These are phyloP conservation scores for Camelus bactrianus DNA, from an alignment of 2,113 vertebrate species.

Conservation along the genomic window DNA sequence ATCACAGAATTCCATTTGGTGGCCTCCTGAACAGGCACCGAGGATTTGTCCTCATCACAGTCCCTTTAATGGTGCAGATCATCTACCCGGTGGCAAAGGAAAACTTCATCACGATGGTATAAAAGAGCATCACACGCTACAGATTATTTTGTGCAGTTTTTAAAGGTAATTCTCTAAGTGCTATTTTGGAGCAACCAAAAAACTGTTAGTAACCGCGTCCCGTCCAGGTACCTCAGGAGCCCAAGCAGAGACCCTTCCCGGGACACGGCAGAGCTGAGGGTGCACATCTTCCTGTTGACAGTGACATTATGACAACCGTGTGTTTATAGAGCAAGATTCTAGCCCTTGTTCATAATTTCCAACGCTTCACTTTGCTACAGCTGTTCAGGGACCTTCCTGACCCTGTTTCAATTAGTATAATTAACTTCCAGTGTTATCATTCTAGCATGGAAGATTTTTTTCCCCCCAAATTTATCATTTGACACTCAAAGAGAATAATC, in stretches of 20 bases:
- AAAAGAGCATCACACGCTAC: neutral
- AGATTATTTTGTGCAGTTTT: neutral
- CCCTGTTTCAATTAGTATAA: slow-evolving; percentile 68
- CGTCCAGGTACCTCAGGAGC: neutral
- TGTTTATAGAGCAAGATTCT: slow-evolving; percentile 31
- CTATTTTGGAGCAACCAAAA: neutral
- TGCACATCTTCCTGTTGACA: slow-evolving; percentile 66
- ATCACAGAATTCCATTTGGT: slow-evolving; percentile 60
- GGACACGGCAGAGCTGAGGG: slow-evolving; percentile 46
- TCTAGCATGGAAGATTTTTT: neutral
- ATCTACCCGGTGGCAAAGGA: slow-evolving; percentile 38
- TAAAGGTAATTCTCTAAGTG: neutral
- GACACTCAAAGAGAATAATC: slow-evolving; percentile 56
- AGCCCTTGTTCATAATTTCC: slow-evolving; percentile 45
- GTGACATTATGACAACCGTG: neutral
- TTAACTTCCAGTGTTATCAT: slow-evolving; percentile 72
- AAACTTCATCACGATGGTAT: neutral
- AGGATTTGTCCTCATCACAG: neutral
- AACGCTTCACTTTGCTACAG: slow-evolving; percentile 69
- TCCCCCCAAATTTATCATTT: slow-evolving; percentile 38
- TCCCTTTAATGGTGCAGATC: slow-evolving; percentile 50
- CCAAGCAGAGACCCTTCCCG: slow-evolving; percentile 47
- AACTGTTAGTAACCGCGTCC: neutral
- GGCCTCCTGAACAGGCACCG: neutral
- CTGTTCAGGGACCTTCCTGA: slow-evolving; percentile 64